Base-by-base conservation (phyloP, 2,113 vertebrate genomes). In the Climacteris rufus region DNA sequence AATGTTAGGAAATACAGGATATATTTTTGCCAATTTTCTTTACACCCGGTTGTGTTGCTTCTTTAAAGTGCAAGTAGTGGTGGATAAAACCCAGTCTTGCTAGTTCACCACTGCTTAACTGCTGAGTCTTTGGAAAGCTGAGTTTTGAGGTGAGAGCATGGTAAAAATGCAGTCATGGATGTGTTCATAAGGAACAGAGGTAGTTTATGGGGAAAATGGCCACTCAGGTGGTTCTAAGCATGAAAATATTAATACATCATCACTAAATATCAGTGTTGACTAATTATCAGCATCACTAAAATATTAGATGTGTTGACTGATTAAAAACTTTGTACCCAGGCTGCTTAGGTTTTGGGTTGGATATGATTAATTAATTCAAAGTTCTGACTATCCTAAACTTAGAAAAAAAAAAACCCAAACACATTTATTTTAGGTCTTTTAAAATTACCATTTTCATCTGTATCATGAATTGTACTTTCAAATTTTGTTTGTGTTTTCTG, bases 1-100 rank as follows among this genome's bases (percentile, higher is more conserved):
- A 79, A 23, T 35, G 27, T 0, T 52, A 17, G 6, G 52, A 68
- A 68, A 39, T 10, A 5, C 5, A 13, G 20, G 17, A 28, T 49
- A 0, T 30, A 19, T 27, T 57, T 76, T 6, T 1, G 11, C 18
- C 18, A 1, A 0, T 63, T 85, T 42, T 71, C 24, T 89, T 81
- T 8, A n/a, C 4, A 15, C 2, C 4, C 2, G 31, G 5, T 74
- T 12, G 22, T 53, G 30, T 28, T 60, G 53, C 50, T 61, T 44
- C 35, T 79, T 63, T 35, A 13, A 65, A 80, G 16, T 33, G 54
- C 27, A 70, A 21, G 50, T 20, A 49, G 18, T 28, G 5, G 11
- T 74, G n/a, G 22, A 22, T 52, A 60, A 24, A 5, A 13, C 3
- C 0, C 0, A 2, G 13, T 64, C 12, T 66, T 84, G 21, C 24